Percentiles rank a stretch among this genome's conserved stretches.
Conservation (phyloP, 2,113 vertebrate species). For the Gnathonemus echidnorhynchus region DNA sequence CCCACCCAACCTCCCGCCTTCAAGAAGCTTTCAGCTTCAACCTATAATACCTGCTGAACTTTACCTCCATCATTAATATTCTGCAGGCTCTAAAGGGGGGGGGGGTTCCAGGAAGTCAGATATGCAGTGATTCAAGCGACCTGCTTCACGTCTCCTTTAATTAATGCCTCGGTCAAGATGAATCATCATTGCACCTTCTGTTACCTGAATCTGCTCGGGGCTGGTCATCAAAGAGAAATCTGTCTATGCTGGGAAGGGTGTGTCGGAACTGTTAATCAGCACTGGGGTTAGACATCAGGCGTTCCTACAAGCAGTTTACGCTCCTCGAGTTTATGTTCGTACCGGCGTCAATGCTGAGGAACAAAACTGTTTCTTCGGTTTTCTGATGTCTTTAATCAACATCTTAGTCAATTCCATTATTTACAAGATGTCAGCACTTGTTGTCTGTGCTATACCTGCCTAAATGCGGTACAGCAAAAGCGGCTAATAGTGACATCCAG, state of each 20-base stretch:
- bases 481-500: background rate
- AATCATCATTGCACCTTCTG: slow-evolving; percentile 1
- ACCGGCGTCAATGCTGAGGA: background rate
- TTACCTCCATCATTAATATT: background rate
- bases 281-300: background rate
- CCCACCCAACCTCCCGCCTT: background rate
- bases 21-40: background rate
- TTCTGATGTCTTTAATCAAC: background rate
- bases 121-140: background rate
- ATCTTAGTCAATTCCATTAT: background rate
- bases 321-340: background rate
- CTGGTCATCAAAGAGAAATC: background rate
- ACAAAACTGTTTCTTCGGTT: background rate
- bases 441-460: background rate
- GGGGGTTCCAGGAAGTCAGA: background rate
- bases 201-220: background rate
- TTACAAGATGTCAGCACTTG: background rate
- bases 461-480: background rate
- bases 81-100: background rate
- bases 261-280: background rate
- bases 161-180: slow-evolving; percentile 3
- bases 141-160: background rate
- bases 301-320: background rate
- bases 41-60: background rate
- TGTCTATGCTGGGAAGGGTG: background rate